Evolutionary conservation across 2,888 invertebrate genomes (phyloP).

Genomic region (Latrodectus elegans): DNA sequence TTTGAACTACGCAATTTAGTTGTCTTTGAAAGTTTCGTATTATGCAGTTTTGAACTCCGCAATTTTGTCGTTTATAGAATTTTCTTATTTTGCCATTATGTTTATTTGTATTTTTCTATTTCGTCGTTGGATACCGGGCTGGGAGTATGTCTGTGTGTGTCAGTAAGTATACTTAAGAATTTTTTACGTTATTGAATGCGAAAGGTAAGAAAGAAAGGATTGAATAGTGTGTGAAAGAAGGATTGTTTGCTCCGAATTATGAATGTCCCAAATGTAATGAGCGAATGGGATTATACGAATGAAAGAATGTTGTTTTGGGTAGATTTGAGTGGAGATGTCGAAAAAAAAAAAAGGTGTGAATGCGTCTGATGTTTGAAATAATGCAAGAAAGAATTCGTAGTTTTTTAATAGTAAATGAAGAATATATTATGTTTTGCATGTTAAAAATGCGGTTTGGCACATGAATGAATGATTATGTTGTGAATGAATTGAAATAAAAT

Average conservation of each 20-base stretch:
- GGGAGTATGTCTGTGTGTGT: not conserved
- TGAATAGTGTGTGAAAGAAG: not conserved
- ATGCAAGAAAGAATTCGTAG: not conserved
- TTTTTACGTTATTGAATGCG: not conserved
- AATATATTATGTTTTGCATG: not conserved
- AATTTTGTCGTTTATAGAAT: too few species aligned
- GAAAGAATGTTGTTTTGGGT: not conserved
- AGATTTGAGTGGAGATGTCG: not conserved
- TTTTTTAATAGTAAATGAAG: not conserved
- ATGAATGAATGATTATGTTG: not conserved
- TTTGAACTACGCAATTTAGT: too few species aligned
- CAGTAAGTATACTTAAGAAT: not conserved
- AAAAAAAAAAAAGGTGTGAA: not conserved
- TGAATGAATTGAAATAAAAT: constrained; percentile 10
- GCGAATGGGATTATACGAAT: not conserved
- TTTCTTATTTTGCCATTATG: too few species aligned
- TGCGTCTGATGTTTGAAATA: not conserved
- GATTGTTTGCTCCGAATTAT: not conserved
- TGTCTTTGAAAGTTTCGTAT: too few species aligned
- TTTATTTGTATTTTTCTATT: too few species aligned
- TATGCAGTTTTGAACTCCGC: too few species aligned
- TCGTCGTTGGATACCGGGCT: not conserved
- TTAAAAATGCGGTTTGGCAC: not conserved
- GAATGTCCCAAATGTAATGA: not conserved
- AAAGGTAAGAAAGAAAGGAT: not conserved